Evolutionary conservation across 2,797 vertebrate genomes (phyloP), one percentile per base, ranked within the genome.

Genomic region (Acipenser ruthenus): DNA sequence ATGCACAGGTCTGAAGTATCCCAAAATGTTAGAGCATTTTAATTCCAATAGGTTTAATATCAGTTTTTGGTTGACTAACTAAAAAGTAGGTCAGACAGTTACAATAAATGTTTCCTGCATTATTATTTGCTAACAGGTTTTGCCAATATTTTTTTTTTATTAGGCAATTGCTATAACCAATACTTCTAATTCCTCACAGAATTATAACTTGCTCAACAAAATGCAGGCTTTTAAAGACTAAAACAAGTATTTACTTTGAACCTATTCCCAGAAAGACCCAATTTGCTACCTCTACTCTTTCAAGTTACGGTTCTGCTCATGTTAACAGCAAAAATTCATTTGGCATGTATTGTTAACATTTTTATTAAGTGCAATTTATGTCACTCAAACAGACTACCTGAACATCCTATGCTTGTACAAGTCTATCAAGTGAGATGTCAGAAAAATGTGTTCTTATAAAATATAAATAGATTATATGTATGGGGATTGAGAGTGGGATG

Each of bases 401-500:
- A 86, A 90, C 89, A 92, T 86, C 86, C 84, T 85, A 86, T 81
- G 83, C 88, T 90, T 86, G 88, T 91, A 90, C 83, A 88, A 92
- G 90, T 89, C 89, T 92, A 93, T 94, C 90, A 93, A 89, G 90
- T 90, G 91, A 90, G 80, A 92, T 93, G 92, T 94, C 92, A 90
- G 88, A 92, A 93, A 92, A 89, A 87, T 91, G 93, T 94, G 92
- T 93, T 93, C 91, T 93, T 92, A 94, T 93, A 84, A 89, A 94
- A 92, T 92, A 93, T 94, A 86, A 89, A 94, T 93, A 86, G 87
- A 84, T 80, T 78, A 68, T 68, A 84, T 84, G 87, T 90, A 83
- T 86, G 86, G 71, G 78, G 84, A 86, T 80, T 78, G 84, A 87
- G 82, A 82, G 78, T 75, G 84, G 84, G 87, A 91, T 92, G 88